phyloP scores from a whole-genome alignment of 2,888 invertebrate genomes.

The Trissonchulus latispiculum region DNA sequence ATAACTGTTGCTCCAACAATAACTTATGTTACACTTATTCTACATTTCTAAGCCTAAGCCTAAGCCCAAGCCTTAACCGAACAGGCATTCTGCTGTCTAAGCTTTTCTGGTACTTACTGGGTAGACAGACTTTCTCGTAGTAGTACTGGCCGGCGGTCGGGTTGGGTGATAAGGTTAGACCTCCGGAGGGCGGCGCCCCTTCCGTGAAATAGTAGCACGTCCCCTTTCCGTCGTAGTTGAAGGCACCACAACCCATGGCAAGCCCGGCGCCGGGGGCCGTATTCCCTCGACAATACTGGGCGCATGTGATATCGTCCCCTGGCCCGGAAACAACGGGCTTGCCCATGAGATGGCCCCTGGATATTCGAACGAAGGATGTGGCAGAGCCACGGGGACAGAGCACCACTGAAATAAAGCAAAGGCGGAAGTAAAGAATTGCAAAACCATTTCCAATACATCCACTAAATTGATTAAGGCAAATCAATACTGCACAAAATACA shows the following conservation, averaged over 20 bases:
- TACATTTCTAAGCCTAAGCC: no score
- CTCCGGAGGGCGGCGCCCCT: slow-evolving; percentile 41
- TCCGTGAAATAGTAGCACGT: slow-evolving; percentile 45
- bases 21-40: no score
- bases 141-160: slow-evolving; percentile 45
- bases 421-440: no score
- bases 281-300: slow-evolving; percentile 43
- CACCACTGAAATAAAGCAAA: slow-evolving; percentile 29
- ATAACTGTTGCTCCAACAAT: no score
- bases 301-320: slow-evolving; percentile 42
- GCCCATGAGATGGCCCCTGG: slow-evolving; percentile 40
- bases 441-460: no score
- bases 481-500: no score
- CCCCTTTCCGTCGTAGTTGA: slow-evolving; percentile 44
- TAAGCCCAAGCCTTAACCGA: no score
- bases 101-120: no score
- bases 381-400: slow-evolving; percentile 37
- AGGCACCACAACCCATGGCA: slow-evolving; percentile 38
- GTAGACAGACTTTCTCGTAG: slow-evolving; percentile 46
- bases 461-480: no score
- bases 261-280: slow-evolving; percentile 44
- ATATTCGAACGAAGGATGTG: slow-evolving; percentile 39
- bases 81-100: no score
- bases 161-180: slow-evolving; percentile 40
- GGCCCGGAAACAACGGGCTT: slow-evolving; percentile 43